These are phyloP conservation scores for Drosophila bocqueti DNA, from an alignment of 1,140 invertebrate species.

Conservation along the genomic window DNA sequence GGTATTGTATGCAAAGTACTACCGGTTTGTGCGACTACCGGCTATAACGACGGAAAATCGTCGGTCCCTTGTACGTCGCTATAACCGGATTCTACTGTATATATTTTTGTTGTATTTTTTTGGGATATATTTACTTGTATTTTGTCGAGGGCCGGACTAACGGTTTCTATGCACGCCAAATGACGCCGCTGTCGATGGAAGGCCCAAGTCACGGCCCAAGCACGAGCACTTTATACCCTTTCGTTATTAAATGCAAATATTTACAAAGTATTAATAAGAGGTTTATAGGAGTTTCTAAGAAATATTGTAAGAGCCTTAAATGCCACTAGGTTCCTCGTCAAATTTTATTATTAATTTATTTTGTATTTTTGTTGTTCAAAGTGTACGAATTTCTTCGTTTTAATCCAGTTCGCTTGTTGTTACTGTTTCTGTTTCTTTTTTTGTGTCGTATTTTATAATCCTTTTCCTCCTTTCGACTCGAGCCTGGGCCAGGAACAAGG, in stretches of 20 bases:
- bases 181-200: constrained; percentile 61
- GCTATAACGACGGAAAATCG: no score
- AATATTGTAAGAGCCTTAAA: not conserved
- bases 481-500: constrained; percentile 27
- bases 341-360: not conserved
- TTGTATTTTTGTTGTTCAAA: not conserved
- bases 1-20: no score
- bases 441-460: constrained; percentile 56
- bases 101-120: constrained; percentile 6
- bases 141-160: constrained; percentile 58
- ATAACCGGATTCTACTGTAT: no score
- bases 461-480: constrained; percentile 34
- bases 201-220: not conserved
- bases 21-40: no score
- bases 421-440: constrained; percentile 12
- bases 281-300: not conserved
- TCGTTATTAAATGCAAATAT: not conserved
- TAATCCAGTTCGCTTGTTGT: not conserved
- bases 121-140: constrained; percentile 46
- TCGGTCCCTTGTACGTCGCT: no score
- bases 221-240: not conserved
- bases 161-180: constrained; percentile 80
- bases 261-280: not conserved
- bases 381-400: constrained; percentile 1
- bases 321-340: not conserved